phyloP scores from a whole-genome alignment of 1,140 invertebrate species.

The Drosophila yakuba region DNA sequence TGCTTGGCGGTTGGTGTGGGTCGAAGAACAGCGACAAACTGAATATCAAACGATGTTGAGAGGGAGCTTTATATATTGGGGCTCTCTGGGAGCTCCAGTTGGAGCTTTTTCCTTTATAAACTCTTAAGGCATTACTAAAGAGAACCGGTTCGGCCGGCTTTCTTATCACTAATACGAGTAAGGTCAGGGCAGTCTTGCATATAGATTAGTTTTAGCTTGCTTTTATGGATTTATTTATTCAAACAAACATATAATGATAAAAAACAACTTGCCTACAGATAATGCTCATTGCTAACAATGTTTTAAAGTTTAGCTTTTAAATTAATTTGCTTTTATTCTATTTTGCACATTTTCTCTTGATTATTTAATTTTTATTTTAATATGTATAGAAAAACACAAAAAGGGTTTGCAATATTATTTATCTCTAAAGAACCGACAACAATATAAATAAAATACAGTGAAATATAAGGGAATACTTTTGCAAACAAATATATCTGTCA shows the following conservation, averaged over 20 bases:
- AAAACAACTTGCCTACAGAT: neutral
- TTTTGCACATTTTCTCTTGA: neutral
- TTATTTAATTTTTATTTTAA: neutral
- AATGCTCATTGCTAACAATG: neutral
- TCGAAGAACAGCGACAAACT: conserved; percentile 41
- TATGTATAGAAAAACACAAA: too few relatives aligned
- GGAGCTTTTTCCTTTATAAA: too few relatives aligned
- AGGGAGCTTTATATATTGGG: conserved; percentile 34
- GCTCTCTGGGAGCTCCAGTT: conserved; percentile 1
- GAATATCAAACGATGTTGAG: conserved; percentile 12
- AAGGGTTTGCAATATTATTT: too few relatives aligned
- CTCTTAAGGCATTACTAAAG: neutral
- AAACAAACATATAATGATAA: neutral
- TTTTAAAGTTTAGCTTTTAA: neutral
- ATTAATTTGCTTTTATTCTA: neutral
- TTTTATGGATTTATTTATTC: neutral
- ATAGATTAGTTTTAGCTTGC: neutral
- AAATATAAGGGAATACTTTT: too few relatives aligned
- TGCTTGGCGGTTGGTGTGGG: conserved; percentile 30
- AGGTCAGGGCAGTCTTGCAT: neutral
- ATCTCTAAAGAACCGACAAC: too few relatives aligned
- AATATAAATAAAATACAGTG: too few relatives aligned
- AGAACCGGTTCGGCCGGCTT: conserved; percentile 19
- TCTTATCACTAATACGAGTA: conserved; percentile 27
- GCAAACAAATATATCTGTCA: too few relatives aligned